phyloP scores from a whole-genome alignment of 2,113 vertebrate genomes.

The Paralichthys olivaceus region DNA sequence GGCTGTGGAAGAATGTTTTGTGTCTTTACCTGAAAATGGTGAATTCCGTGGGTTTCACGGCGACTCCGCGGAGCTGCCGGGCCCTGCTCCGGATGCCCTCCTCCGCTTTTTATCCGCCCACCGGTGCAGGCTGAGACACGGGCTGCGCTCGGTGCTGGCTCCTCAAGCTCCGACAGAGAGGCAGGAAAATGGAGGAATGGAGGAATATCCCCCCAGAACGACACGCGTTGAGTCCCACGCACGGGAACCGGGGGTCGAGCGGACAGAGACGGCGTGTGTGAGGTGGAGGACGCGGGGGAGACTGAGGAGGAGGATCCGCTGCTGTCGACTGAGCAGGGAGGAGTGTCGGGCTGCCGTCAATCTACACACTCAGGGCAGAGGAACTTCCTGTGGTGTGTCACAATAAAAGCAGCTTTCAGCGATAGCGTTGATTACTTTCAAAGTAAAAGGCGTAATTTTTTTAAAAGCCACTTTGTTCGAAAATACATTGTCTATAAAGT shows the following conservation, averaged over 20 bases:
- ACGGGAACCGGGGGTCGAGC: not conserved
- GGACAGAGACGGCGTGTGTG: constrained; percentile 42
- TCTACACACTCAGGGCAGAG: fast-evolving
- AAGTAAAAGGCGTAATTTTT: constrained; percentile 20
- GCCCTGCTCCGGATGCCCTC: constrained; percentile 76
- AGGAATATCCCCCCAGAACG: constrained; percentile 36
- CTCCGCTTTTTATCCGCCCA: constrained; percentile 75
- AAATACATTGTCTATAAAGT: no score
- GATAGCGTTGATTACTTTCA: not conserved
- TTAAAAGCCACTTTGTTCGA: not conserved
- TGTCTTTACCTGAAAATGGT: constrained; percentile 75
- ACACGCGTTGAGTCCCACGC: not conserved
- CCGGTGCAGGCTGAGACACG: constrained; percentile 48
- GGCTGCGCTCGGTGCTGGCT: constrained; percentile 13
- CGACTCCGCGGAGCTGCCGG: constrained; percentile 75
- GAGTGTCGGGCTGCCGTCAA: constrained; percentile 14
- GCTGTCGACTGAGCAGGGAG: constrained; percentile 55
- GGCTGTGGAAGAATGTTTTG: not conserved
- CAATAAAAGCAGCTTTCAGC: constrained; percentile 23
- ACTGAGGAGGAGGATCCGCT: constrained; percentile 58
- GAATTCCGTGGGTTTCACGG: constrained; percentile 64
- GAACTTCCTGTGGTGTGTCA: constrained; percentile 40
- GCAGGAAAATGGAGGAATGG: not conserved
- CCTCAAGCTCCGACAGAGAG: constrained; percentile 22
- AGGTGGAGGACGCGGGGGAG: constrained; percentile 40